Evolutionary conservation across 2,888 invertebrate genomes (phyloP).

Genomic region (Latrodectus elegans): DNA sequence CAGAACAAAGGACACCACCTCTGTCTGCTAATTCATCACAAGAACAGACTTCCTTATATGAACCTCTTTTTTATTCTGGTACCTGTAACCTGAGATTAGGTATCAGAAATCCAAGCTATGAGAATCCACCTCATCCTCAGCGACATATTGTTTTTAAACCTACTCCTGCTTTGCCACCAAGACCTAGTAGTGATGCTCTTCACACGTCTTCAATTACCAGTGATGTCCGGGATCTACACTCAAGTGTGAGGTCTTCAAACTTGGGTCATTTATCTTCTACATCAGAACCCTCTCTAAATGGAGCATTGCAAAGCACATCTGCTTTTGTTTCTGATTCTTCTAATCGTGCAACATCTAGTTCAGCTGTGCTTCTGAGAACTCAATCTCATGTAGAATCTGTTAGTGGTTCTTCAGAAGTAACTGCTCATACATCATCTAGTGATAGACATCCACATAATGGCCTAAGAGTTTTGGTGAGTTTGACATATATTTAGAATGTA

Average conservation of each 20-base stretch:
- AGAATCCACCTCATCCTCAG: constrained; percentile 55
- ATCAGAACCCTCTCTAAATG: constrained; percentile 62
- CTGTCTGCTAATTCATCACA: constrained; percentile 33
- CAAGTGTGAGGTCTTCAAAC: constrained; percentile 15
- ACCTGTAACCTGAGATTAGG: constrained; percentile 25
- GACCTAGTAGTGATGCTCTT: constrained; percentile 34
- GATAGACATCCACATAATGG: constrained; percentile 70
- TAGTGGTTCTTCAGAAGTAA: constrained; percentile 24
- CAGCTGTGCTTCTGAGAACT: constrained; percentile 37
- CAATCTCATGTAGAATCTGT: constrained; percentile 37
- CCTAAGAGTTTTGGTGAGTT: constrained; percentile 16
- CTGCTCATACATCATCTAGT: constrained; percentile 36
- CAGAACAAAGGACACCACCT: constrained; percentile 35
- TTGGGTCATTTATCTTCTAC: constrained; percentile 40
- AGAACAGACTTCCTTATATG: constrained; percentile 38
- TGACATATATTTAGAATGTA: background rate
- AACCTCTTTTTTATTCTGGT: constrained; percentile 56
- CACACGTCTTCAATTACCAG: constrained; percentile 13
- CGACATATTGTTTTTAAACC: constrained; percentile 35
- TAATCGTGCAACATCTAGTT: background rate
- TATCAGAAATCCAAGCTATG: constrained; percentile 64
- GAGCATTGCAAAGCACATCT: constrained; percentile 8
- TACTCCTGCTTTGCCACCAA: constrained; percentile 61
- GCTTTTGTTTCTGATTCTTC: background rate
- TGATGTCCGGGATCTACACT: constrained; percentile 34